Percentiles rank a stretch among this genome's conserved stretches.
phyloP scores from a whole-genome alignment of 2,888 invertebrate species.

The Leucania comma region DNA sequence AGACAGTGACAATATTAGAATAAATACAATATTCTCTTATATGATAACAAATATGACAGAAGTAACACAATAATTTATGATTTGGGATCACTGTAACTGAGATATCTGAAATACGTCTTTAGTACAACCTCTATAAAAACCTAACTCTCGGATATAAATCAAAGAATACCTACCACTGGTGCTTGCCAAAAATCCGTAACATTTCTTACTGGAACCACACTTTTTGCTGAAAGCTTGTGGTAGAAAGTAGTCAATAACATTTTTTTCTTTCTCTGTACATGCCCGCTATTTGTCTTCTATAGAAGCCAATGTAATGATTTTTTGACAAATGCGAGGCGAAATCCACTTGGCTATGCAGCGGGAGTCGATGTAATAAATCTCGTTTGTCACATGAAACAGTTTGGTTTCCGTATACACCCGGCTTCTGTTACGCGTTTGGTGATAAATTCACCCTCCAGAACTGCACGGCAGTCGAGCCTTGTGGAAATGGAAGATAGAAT shows the following conservation, averaged over 20 bases:
- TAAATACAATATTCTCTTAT: slow-evolving; percentile 2
- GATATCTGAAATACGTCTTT: slow-evolving; percentile 29
- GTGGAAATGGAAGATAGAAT: slow-evolving; percentile 61
- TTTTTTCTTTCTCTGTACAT: slow-evolving; percentile 50
- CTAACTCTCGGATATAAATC: slow-evolving; percentile 51
- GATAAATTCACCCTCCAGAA: slow-evolving; percentile 74
- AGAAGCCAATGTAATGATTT: slow-evolving; percentile 69
- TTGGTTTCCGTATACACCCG: slow-evolving; percentile 69
- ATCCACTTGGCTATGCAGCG: slow-evolving; percentile 71
- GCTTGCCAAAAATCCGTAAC: slow-evolving; percentile 44
- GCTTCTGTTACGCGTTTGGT: slow-evolving; percentile 69
- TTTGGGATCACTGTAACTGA: slow-evolving; percentile 25
- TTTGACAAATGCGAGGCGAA: slow-evolving; percentile 70
- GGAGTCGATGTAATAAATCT: slow-evolving; percentile 74
- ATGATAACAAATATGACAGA: slow-evolving; percentile 20
- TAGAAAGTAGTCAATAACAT: slow-evolving; percentile 53
- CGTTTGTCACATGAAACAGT: slow-evolving; percentile 73
- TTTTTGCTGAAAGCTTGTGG: slow-evolving; percentile 50
- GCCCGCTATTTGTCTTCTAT: slow-evolving; percentile 56
- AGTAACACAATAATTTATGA: slow-evolving; percentile 24
- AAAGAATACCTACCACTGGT: slow-evolving; percentile 41
- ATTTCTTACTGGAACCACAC: slow-evolving; percentile 41
- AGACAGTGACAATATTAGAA: slow-evolving; percentile 5
- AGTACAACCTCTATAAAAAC: slow-evolving; percentile 36
- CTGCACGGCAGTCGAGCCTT: slow-evolving; percentile 51